Percentiles rank a stretch among this genome's conserved stretches.
Conservation (phyloP, 2,113 vertebrate species). For the Sceloporus undulatus region DNA sequence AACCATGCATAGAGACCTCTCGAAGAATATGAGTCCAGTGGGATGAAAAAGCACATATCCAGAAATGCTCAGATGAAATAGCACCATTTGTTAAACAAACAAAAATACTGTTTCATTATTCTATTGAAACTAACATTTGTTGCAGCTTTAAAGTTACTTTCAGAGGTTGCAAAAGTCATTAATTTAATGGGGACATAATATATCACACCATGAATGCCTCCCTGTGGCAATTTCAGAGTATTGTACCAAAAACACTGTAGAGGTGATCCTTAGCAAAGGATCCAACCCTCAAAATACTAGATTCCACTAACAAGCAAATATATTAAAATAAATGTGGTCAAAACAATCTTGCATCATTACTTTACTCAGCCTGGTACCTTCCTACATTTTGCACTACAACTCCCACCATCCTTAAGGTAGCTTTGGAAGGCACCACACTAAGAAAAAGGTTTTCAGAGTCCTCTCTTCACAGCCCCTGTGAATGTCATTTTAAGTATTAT, state of each 20-base stretch:
- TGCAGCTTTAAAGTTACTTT: not conserved
- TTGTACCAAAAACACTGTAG: not conserved
- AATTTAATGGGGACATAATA: not conserved
- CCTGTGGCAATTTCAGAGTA: not conserved
- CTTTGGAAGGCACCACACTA: too few species aligned
- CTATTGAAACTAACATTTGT: not conserved
- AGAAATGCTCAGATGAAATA: not conserved
- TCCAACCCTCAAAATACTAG: not conserved
- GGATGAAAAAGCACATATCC: not conserved
- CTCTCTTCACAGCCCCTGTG: too few species aligned
- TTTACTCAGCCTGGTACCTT: not conserved
- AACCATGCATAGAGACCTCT: not conserved
- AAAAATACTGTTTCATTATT: not conserved
- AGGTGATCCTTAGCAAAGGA: not conserved
- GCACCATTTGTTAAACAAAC: not conserved
- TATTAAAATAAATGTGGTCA: not conserved
- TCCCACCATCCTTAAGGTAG: not conserved
- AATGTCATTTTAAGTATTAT: too few species aligned
- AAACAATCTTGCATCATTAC: not conserved
- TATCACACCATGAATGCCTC: too few species aligned
- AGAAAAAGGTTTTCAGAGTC: too few species aligned
- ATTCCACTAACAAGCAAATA: not conserved
- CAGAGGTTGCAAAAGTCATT: not conserved
- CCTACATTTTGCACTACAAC: not conserved
- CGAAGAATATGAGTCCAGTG: not conserved